Base-by-base conservation (phyloP, 2,113 vertebrate species). In the Pteruthius melanotis region DNA sequence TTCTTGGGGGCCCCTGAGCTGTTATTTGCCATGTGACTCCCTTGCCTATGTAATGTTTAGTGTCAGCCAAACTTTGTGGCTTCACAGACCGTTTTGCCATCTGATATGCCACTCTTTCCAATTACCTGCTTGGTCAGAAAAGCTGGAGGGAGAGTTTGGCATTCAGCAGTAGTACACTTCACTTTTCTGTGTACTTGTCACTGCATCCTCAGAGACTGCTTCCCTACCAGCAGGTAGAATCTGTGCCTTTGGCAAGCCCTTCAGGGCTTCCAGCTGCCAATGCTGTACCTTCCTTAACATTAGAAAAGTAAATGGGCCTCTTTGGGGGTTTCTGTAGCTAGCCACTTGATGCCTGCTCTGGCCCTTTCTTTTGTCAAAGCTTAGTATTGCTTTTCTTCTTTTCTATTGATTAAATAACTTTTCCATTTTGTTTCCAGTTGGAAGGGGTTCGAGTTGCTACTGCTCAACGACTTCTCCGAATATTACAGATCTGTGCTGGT, bases 401-500 rank as follows among this genome's bases (percentile, higher is more conserved):
- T 90, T 87, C 59, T 78, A 5, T 15, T 76, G 65, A 52, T 68
- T 35, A 87, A 95, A 53, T 90, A 59, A 66, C 44, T 71, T 92
- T 53, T 88, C 39, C 8, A 10, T 85, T 91, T 89, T 81, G 24
- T 79, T 80, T 94, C 24, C 95, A 98, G 98, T 56, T 96, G 52
- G 96, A 98, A 82, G 40, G 49, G 11, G 26, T 96, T 40, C 95
- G 94, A 35, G 45, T 33, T 63, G 1, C 93, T 68, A 92, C 97
- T 24, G 98, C 98, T 5, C 98, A 95, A 77, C 96, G 98, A 52
- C 98, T 98, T 50, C 56, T 98, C 9, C 98, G 89, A 39, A 90
- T 98, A 33, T 83, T 98, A 66, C 79, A 94, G 92, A 90, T 98
- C 91, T 98, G 97, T 9, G 97, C 98, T 4, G 98, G 98, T 94